Evolutionary conservation across 2,888 invertebrate species (phyloP).

Genomic region (Synanthedon vespiformis): DNA sequence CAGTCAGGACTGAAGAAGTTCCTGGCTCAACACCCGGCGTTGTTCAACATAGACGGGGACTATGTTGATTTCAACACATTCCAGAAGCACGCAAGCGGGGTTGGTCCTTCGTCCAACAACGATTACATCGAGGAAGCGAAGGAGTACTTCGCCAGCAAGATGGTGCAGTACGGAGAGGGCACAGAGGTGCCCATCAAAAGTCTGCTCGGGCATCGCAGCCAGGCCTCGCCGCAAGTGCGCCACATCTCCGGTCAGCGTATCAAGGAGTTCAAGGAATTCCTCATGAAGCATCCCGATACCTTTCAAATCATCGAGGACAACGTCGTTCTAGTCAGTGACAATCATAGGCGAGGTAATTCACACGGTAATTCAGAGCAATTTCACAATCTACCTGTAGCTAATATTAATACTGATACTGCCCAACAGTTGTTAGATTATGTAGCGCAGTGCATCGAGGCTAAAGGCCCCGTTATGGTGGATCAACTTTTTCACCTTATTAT

Average conservation of each 20-base stretch:
- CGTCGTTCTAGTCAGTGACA: slow-evolving; percentile 81
- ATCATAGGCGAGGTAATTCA: slow-evolving; percentile 76
- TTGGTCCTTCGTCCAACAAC: slow-evolving; percentile 76
- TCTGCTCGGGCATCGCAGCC: slow-evolving; percentile 94
- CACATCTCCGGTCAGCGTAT: slow-evolving; percentile 95
- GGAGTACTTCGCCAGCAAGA: slow-evolving; percentile 95
- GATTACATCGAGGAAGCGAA: slow-evolving; percentile 97
- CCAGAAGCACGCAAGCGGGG: slow-evolving; percentile 72
- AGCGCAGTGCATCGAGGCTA: slow-evolving; percentile 83
- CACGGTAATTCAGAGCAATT: slow-evolving; percentile 75
- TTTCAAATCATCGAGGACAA: slow-evolving; percentile 89
- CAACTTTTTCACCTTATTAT: slow-evolving; percentile 87
- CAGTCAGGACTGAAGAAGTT: slow-evolving; percentile 98
- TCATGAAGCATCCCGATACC: slow-evolving; percentile 84
- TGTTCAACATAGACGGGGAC: slow-evolving; percentile 95
- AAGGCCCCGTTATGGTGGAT: slow-evolving; percentile 87
- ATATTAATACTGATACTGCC: slow-evolving; percentile 86
- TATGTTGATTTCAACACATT: slow-evolving; percentile 88
- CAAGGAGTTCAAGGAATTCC: slow-evolving; percentile 93
- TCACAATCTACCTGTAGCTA: slow-evolving; percentile 79
- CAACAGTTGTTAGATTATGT: slow-evolving; percentile 85
- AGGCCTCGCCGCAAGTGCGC: slow-evolving; percentile 96
- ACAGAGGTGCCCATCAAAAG: slow-evolving; percentile 98
- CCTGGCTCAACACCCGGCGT: slow-evolving; percentile 93
- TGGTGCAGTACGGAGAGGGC: slow-evolving; percentile 94